A percentile compares a stretch with the other conserved stretches of the same genome.
Conservation (phyloP, 1,140 invertebrate genomes). For the Anthonomus grandis region DNA sequence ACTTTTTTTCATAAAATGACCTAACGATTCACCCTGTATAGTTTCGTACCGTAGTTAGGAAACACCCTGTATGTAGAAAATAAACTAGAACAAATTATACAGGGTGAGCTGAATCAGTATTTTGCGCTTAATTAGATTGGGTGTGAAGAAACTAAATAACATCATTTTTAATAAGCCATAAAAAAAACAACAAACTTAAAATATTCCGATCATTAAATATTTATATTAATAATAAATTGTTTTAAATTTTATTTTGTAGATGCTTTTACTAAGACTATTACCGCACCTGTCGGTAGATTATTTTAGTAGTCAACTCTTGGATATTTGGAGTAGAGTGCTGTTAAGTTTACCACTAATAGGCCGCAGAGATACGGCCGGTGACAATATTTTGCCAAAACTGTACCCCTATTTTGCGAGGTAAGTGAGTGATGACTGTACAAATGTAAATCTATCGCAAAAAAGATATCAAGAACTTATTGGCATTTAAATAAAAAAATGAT, state of each 20-base stretch:
- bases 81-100: no score
- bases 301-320: constrained; percentile 36
- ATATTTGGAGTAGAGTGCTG: constrained; percentile 43
- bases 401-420: constrained; percentile 45
- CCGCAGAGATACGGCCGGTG: constrained; percentile 43
- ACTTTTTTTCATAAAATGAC: no score
- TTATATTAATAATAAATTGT: neutral
- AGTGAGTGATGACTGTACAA: constrained; percentile 12
- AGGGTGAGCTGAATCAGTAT: no score
- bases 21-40: no score
- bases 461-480: no score
- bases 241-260: constrained; percentile 44
- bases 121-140: no score
- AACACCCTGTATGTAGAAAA: no score
- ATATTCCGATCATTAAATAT: neutral
- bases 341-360: constrained; percentile 44
- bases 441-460: no score
- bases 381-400: constrained; percentile 44
- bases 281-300: constrained; percentile 45
- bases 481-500: no score
- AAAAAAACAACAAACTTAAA: constrained; percentile 3
- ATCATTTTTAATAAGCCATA: neutral
- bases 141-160: no score
- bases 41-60: no score
- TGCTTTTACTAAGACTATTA: constrained; percentile 57